Evolutionary conservation across 2,797 vertebrate genomes (phyloP), one percentile per base, ranked within the genome.

Genomic region (Trachurus trachurus): DNA sequence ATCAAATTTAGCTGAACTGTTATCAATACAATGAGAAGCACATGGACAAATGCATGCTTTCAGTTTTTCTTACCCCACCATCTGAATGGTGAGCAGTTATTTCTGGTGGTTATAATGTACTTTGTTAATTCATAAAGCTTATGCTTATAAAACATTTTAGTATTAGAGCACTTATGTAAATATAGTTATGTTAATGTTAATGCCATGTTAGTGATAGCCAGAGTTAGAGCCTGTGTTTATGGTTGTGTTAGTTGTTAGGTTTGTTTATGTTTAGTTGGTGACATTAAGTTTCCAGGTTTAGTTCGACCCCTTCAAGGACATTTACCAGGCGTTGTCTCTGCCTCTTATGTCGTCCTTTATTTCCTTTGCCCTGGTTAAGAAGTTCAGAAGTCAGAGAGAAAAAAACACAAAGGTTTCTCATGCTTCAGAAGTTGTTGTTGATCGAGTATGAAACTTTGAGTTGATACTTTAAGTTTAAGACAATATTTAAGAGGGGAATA

Each of bases 301-400:
- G 66, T 85, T 66, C 59, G 75, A 86, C 59, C 70, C 82, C 80
- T 65, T 82, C 34, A 83, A 81, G 85, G 87, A 89, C 86, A 93
- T 94, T 96, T 96, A 96, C 96, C 95, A 93, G 93, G 86, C 85
- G 91, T 22, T 94, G 93, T 92, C 93, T 95, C 87, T 96, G 95
- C 80, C 94, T 95, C 92, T 95, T 95, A 89, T 94, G 94, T 58
- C 95, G 93, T 95, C 95, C 93, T 94, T 95, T 94, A 91, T 94
- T 95, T 92, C 94, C 94, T 94, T 95, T 96, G 87, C 93, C 95
- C 96, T 96, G 92, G 92, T 95, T 93, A 93, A 90, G 76, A 94
- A 87, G 93, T 93, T 88, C 81, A 94, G 69, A 94, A 94, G 85
- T 88, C 74, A 83, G 86, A 88, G 71, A 91, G 60, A 91, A 71